Base-by-base conservation (phyloP, 92 coral and sea anemone genomes). In the Pocillopora meandrina region DNA sequence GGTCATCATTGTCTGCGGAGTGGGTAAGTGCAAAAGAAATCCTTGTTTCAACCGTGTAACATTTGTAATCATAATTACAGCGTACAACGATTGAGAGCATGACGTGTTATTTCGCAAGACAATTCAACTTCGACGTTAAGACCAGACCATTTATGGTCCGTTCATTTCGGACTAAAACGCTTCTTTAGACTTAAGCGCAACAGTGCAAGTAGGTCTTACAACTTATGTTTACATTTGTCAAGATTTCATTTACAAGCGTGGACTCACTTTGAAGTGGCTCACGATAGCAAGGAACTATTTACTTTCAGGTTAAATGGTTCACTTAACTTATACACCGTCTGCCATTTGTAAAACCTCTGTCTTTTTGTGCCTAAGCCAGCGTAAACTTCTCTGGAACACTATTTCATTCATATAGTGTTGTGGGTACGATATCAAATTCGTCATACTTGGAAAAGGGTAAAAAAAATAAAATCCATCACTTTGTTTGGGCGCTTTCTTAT, bases 1-100 rank as follows among this genome's bases (percentile, higher is more conserved):
- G 62, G 73, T 15, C 35, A 14, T 73, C 62, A 77, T 42, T 21
- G 86, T 57, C 60, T 83, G 73, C 72, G 76, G 65, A 74, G 80
- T 73, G 14, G 86, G 86, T 83, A 63, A 83, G 86, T 74, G 42
- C 55, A n/a, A 70, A 34, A 34, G 56, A 13, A 10, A 35, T 20
- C 47, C 10, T 49, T 79, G 31, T 15, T 55, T 13, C 2, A n/a
- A 42, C 31, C n/a, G 26, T 60, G 71, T 82, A 65, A 62, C 42
- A 5, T 61, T 19, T 17, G 56, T 42, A 56, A 80, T 68, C 52
- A 67, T 26, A 36, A 16, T 35, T 12, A 19, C 1, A 70, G 55
- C 55, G 42, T 20, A 19, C 23, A 42, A 62, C 52, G 67, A 52
- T 68, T 33, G 14, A 15, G 52, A 69, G 18, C 77, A 18, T 55